Base-by-base conservation (phyloP, 1,140 invertebrate species). In the Zaprionus tsacasi region DNA sequence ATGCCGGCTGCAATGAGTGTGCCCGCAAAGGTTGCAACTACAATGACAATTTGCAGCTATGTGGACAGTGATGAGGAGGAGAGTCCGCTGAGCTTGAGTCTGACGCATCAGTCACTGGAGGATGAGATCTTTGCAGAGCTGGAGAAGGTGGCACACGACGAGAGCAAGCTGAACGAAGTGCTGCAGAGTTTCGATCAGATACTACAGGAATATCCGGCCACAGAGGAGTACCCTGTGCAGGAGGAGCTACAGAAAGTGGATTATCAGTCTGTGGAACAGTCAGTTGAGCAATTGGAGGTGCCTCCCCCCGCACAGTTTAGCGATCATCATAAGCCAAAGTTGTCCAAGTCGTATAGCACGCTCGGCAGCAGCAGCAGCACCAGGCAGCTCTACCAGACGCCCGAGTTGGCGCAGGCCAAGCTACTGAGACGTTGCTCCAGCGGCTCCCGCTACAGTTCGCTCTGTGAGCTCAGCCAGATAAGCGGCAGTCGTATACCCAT, bases 151-250 rank as follows among this genome's bases (percentile, higher is more conserved):
- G 80, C 91, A 10, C 91, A 92, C 48, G 92, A 93, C 59, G 93
- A 94, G 70, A 92, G 93, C 10, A 95, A 95, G 87, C 90, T 95
- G 43, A 93, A 94, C 73, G 94, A 93, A 55, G 95, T 94, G 30
- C 93, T 95, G 63, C 93, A 95, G 81, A 95, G 94, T 54, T 95
- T 95, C 70, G 95, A 95, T 83, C 95, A 94, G 91, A 95, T 95
- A 67, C 73, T 92, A 13, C 79, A 59, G 27, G 91, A 92, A 35
- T 92, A 95, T 60, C 93, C 83, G 10, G 52, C 73, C 93, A 25
- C 55, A 33, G 73, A 70, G 21, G 45, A 66, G 21, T 1, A 10
- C 4, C 27, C 27, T 1, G 27, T 30, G 27, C 27, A 48, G 4
- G 25, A 13, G 4, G 61, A 43, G 38, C 3, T 43, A 15, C 13